A percentile compares a stretch with the other conserved stretches of the same genome.
phyloP scores from a whole-genome alignment of 2,888 invertebrate genomes.

The Onthophagus sagittarius region DNA sequence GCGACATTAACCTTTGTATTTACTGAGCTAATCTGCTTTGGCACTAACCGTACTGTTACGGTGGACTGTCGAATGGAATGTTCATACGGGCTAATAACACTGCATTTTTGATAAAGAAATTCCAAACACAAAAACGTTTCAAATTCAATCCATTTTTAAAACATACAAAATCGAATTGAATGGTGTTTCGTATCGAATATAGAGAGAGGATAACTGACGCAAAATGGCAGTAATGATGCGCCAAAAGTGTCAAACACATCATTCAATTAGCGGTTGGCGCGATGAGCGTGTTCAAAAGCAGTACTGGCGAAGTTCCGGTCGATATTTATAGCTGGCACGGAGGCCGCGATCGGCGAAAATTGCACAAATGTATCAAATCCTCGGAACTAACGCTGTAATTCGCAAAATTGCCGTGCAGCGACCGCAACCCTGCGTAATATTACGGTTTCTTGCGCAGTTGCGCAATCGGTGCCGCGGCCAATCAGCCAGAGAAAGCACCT shows the following conservation, averaged over 20 bases:
- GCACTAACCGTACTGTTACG: neutral
- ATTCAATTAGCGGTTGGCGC: neutral
- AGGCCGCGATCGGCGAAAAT: neutral
- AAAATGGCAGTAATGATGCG: neutral
- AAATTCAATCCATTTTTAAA: no score
- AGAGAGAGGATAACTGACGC: neutral
- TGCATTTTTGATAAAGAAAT: neutral
- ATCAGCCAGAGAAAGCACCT: constrained; percentile 10
- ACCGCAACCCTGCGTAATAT: constrained; percentile 11
- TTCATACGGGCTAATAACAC: neutral
- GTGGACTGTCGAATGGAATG: neutral
- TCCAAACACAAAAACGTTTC: neutral
- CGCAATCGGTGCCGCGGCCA: constrained; percentile 7
- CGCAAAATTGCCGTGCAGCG: constrained; percentile 4
- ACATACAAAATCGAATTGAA: neutral
- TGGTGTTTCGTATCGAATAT: neutral
- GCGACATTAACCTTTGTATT: neutral
- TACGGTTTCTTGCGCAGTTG: constrained; percentile 5
- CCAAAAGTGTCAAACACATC: neutral
- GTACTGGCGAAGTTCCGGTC: neutral
- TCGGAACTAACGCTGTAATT: constrained; percentile 12
- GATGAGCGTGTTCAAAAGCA: neutral
- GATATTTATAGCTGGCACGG: neutral
- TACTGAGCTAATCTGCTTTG: neutral
- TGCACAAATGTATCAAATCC: constrained; percentile 13